A percentile compares a stretch with the other conserved stretches of the same genome.
phyloP scores from a whole-genome alignment of 2,113 vertebrate genomes.

The Pollimyrus isidori region DNA sequence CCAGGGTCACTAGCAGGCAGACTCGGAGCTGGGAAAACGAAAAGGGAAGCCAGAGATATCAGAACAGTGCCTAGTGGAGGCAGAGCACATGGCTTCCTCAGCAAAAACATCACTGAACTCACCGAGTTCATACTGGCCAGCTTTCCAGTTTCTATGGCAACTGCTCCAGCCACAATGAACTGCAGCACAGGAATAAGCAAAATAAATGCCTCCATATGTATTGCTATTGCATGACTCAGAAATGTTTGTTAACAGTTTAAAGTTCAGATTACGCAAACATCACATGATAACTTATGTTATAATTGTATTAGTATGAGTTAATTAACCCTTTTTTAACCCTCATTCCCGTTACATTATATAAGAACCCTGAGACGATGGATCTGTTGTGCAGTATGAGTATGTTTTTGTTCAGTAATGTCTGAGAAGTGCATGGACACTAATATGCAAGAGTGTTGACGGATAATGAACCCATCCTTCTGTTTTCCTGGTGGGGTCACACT shows the following conservation, averaged over 20 bases:
- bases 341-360: neutral
- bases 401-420: neutral
- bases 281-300: neutral
- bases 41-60: neutral
- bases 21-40: constrained; percentile 32
- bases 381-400: neutral
- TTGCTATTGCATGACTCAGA: neutral
- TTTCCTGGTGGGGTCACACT: neutral
- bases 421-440: neutral
- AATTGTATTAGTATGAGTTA: neutral
- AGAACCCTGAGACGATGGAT: neutral
- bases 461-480: neutral
- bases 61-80: neutral
- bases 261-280: neutral
- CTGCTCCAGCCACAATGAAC: constrained; percentile 52
- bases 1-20: constrained; percentile 35
- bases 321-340: neutral
- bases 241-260: neutral
- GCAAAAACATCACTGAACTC: constrained; percentile 33
- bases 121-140: constrained; percentile 44
- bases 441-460: neutral
- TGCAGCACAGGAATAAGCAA: constrained; percentile 23
- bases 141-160: constrained; percentile 50
- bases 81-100: too few relatives aligned
- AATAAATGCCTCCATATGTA: neutral